Base-by-base conservation (phyloP, 1,140 invertebrate species). In the Drosophila teissieri region DNA sequence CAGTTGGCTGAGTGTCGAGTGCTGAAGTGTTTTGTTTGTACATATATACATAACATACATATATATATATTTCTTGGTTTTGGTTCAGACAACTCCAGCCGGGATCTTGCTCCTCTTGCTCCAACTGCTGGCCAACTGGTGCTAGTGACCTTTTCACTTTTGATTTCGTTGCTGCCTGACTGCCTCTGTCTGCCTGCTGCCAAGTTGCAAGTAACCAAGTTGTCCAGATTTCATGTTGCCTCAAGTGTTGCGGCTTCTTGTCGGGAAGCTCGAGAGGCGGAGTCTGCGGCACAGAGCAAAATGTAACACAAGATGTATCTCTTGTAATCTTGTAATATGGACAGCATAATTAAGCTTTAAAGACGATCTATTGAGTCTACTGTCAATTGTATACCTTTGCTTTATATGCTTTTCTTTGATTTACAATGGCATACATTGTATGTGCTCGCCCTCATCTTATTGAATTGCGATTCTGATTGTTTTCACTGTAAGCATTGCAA, bases 131-230 rank as follows among this genome's bases (percentile, higher is more conserved):
- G 62, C 73, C 73, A 77, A 77, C 73, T 77, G 73, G 46, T 67
- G 63, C 65, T 68, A 76, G 73, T 89, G 84, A 89, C 84, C 84
- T 89, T 89, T 89, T 89, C 85, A 89, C 84, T 89, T 90, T 89
- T 84, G 80, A 84, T 89, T 89, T 89, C 85, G 70, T 89, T 80
- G 51, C 58, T 70, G 76, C 19, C 60, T 78, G 39, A 56, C 68
- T 86, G 68, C 54, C 65, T 72, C 69, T 75, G 68, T 54, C 65
- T 67, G 69, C 70, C 22, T 67, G 17, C 34, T 7, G 37, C 37
- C 58, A 52, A 36, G 64, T 52, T 65, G 64, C 64, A 65, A 67
- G 60, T 42, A 49, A 8, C 58, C 62, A 68, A 56, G 80, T 55
- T 70, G 56, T 64, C 52, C 73, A 74, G 79, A 72, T 77, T 72